Conservation (phyloP, 2,797 vertebrate species). For the Peromyscus aztecus region DNA sequence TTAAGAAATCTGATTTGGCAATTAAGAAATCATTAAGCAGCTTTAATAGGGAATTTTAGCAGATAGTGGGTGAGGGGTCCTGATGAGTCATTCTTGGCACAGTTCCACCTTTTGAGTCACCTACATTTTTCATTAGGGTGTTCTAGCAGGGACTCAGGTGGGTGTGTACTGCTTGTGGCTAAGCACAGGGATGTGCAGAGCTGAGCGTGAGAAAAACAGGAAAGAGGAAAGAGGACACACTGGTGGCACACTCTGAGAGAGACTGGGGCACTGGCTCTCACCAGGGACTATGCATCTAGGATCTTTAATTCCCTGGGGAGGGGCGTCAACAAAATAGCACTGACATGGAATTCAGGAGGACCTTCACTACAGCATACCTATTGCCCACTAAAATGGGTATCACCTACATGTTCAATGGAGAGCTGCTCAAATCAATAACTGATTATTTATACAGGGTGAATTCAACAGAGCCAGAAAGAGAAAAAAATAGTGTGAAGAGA, state of each 20-base stretch:
- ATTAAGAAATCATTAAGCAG: conserved; percentile 17
- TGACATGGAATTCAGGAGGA: neutral
- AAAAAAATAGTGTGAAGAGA: neutral
- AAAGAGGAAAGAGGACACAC: neutral
- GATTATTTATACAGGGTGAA: conserved; percentile 36
- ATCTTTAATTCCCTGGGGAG: neutral
- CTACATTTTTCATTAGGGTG: neutral
- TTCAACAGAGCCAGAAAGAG: conserved; percentile 17
- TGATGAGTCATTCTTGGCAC: neutral
- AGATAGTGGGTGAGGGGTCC: neutral
- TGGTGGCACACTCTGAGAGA: neutral
- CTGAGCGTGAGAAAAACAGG: neutral
- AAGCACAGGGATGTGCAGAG: neutral
- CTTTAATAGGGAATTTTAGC: neutral
- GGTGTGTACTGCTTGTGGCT: neutral
- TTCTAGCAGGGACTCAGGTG: neutral
- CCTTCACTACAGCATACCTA: neutral
- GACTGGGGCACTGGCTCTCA: neutral
- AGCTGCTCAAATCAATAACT: conserved; percentile 55
- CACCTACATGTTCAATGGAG: neutral
- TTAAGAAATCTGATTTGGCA: conserved; percentile 35
- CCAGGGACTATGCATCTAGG: neutral
- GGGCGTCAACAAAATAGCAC: neutral
- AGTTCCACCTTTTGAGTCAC: conserved; percentile 1
- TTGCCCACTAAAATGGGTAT: neutral